Evolutionary conservation across 1,140 invertebrate species (phyloP).

Genomic region (Drosophila nikananu): DNA sequence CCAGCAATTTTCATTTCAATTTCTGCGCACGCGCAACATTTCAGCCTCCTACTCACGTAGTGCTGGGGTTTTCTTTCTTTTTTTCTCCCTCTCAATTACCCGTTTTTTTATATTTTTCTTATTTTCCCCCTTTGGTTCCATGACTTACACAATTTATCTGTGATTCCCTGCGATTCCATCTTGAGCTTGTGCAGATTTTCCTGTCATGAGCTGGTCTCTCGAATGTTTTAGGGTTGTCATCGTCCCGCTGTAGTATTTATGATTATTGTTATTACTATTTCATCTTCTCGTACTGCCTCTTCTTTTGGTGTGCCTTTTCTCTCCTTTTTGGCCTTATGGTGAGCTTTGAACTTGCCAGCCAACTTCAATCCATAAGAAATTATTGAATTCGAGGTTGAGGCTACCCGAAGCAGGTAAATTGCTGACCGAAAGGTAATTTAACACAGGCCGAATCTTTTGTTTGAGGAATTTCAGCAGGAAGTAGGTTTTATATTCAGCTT

Average conservation of each 20-base stretch:
- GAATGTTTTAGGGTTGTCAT: conserved; percentile 67
- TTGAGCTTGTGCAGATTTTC: conserved; percentile 42
- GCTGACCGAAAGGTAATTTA: conserved; percentile 31
- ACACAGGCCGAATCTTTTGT: conserved; percentile 10
- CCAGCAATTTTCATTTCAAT: conserved; percentile 62
- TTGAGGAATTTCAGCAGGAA: background rate
- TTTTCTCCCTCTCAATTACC: background rate
- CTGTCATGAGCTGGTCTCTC: conserved; percentile 50
- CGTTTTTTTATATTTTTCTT: background rate
- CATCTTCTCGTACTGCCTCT: conserved; percentile 23
- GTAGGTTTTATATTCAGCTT: background rate
- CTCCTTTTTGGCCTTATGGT: conserved; percentile 15
- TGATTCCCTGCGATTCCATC: conserved; percentile 72
- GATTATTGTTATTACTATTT: conserved; percentile 74
- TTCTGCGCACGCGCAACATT: conserved; percentile 53
- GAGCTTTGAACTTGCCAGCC: conserved; percentile 64
- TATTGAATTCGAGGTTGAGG: conserved; percentile 46
- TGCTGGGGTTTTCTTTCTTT: conserved; percentile 4
- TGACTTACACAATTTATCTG: conserved; percentile 56
- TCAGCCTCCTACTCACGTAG: conserved; percentile 39
- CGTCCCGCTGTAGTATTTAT: conserved; percentile 64
- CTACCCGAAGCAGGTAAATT: conserved; percentile 47
- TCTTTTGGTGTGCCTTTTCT: background rate
- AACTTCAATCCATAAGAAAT: conserved; percentile 46
- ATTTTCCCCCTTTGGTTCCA: conserved; percentile 23